Base-by-base conservation (phyloP, 2,113 vertebrate species). In the Aphelocoma coerulescens region DNA sequence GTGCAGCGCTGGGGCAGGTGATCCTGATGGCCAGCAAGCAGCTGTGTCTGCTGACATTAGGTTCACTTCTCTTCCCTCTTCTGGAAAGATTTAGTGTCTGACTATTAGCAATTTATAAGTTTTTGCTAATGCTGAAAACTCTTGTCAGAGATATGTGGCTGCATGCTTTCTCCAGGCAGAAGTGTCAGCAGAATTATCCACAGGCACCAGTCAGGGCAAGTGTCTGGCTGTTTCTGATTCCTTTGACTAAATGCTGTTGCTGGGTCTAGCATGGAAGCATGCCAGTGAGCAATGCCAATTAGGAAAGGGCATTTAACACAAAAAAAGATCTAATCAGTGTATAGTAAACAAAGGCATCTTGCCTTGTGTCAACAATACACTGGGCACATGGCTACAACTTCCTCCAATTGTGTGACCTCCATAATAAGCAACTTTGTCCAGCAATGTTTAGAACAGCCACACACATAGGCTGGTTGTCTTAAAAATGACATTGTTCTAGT, bases 11-110 rank as follows among this genome's bases (percentile, higher is more conserved):
- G 10, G 21, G 23, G 13, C 24, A 33, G 69, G 55, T 66, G 69
- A 66, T 52, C 41, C 51, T 0, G 0, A 26, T 0, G 0, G 46
- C n/a, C 1, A 4, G 21, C 6, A 10, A 80, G 72, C 48, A 80
- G 39, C 43, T 0, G 1, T 58, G 51, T 51, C 41, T 78, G 46
- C 32, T 46, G 43, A 35, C 16, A 11, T 13, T 61, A 35, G 44
- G 30, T 41, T 52, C 49, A 17, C 14, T 66, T 86, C 21, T 83
- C 35, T 35, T 35, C 33, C 44, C 8, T 67, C 48, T 32, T 14
- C 6, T 71, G n/a, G n/a, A 58, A 62, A 41, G 21, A 62, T 41
- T 44, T 58, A 54, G 21, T 33, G 28, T 46, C 80, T 54, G 32
- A 37, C 17, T 1, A 1, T n/a, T 37, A 73, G 49, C 39, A 41